These are phyloP conservation scores for Drosophila mulleri DNA, from an alignment of 2,888 invertebrate genomes.

Conservation along the genomic window DNA sequence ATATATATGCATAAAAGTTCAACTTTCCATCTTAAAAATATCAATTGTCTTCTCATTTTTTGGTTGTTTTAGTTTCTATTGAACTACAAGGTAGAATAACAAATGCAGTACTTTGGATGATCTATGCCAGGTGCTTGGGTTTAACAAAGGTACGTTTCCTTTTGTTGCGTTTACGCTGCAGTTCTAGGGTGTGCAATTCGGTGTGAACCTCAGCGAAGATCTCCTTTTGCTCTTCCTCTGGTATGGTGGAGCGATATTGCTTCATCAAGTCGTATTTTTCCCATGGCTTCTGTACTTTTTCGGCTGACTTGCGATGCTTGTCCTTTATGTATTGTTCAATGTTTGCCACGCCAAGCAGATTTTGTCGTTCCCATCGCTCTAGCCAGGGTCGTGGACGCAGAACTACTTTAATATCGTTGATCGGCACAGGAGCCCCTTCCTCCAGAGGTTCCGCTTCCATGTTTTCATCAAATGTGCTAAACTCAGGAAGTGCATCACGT, in stretches of 20 bases:
- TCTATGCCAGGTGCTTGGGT: slow-evolving; percentile 86
- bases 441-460: slow-evolving; percentile 94
- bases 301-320: slow-evolving; percentile 86
- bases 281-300: slow-evolving; percentile 90
- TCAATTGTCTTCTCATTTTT: slow-evolving; percentile 7
- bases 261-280: slow-evolving; percentile 98
- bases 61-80: slow-evolving; percentile 43
- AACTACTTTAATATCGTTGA: slow-evolving; percentile 91
- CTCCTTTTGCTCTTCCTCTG: slow-evolving; percentile 94
- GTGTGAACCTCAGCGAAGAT: slow-evolving; percentile 94
- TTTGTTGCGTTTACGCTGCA: slow-evolving; percentile 88
- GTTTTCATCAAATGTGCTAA: slow-evolving; percentile 95
- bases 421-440: slow-evolving; percentile 91
- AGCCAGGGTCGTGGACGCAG: slow-evolving; percentile 95
- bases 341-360: slow-evolving; percentile 90
- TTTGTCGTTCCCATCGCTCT: slow-evolving; percentile 93
- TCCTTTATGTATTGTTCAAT: slow-evolving; percentile 87
- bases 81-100: slow-evolving; percentile 51
- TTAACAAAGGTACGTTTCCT: slow-evolving; percentile 88
- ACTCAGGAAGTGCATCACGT: slow-evolving; percentile 95
- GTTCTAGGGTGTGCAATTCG: slow-evolving; percentile 90
- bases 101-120: slow-evolving; percentile 33
- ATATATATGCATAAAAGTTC: slow-evolving; percentile 42
- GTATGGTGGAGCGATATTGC: slow-evolving; percentile 94
- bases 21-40: slow-evolving; percentile 32